Percentiles rank a stretch among this genome's conserved stretches.
Conservation (phyloP, 2,888 invertebrate species). For the Euzophera pinguis region DNA sequence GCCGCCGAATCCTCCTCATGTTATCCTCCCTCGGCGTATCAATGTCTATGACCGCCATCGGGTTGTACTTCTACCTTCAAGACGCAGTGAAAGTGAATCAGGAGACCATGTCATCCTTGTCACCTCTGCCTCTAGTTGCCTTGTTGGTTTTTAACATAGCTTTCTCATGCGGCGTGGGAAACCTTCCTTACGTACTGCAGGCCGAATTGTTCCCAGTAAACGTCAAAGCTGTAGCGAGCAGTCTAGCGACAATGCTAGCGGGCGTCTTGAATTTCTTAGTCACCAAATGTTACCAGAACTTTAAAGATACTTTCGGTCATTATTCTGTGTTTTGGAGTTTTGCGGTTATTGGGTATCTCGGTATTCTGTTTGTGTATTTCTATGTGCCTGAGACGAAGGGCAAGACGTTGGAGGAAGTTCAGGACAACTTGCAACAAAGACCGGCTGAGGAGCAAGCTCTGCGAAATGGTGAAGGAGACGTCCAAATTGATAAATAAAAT, state of each 20-base stretch:
- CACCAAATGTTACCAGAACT: constrained; percentile 79
- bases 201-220: constrained; percentile 83
- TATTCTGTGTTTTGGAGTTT: constrained; percentile 81
- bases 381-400: constrained; percentile 82
- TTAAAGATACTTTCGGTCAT: constrained; percentile 77
- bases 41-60: constrained; percentile 68
- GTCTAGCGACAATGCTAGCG: constrained; percentile 76
- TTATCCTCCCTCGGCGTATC: constrained; percentile 77
- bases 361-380: constrained; percentile 77
- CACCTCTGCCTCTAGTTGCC: constrained; percentile 76
- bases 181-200: constrained; percentile 81
- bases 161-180: constrained; percentile 81
- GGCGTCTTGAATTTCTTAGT: constrained; percentile 79
- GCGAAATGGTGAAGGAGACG: constrained; percentile 20
- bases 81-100: constrained; percentile 51
- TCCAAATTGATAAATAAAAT: constrained; percentile 9
- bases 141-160: constrained; percentile 79
- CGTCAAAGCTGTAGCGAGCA: constrained; percentile 81
- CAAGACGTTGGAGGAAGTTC: constrained; percentile 81
- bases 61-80: constrained; percentile 77
- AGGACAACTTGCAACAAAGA: constrained; percentile 69
- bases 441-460: constrained; percentile 40
- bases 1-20: constrained; percentile 75
- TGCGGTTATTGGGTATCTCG: constrained; percentile 72
- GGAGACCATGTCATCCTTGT: constrained; percentile 51